Evolutionary conservation across 2,888 invertebrate species (phyloP).

Genomic region (Leptinotarsa juncta): DNA sequence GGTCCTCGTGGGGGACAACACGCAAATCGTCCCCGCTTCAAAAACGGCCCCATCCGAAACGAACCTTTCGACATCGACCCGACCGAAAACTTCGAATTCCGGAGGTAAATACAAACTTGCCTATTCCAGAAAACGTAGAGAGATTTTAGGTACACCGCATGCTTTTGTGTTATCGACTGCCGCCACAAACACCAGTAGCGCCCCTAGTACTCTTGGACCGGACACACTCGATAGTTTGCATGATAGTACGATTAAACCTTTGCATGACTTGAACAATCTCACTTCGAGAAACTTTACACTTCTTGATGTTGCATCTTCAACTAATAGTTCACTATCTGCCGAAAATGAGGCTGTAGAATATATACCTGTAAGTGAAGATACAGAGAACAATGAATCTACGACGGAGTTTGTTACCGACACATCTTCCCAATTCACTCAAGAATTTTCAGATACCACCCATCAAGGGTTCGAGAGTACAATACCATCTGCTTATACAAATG

Average conservation of each 20-base stretch:
- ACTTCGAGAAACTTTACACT: slow-evolving; percentile 52
- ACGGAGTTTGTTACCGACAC: slow-evolving; percentile 1
- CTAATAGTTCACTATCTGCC: slow-evolving; percentile 4
- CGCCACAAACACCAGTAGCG: slow-evolving; percentile 48
- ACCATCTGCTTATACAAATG: neutral
- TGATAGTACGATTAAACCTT: slow-evolving; percentile 57
- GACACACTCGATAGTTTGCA: slow-evolving; percentile 52
- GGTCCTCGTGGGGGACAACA: slow-evolving; percentile 84
- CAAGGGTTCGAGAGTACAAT: neutral
- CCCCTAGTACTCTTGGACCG: slow-evolving; percentile 55
- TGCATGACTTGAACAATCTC: slow-evolving; percentile 59
- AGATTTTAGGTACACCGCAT: slow-evolving; percentile 64
- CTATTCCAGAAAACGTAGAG: slow-evolving; percentile 78
- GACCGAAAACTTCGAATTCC: slow-evolving; percentile 71
- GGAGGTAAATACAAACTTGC: slow-evolving; percentile 69
- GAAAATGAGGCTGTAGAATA: neutral
- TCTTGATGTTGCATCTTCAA: slow-evolving; percentile 26
- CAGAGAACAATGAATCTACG: neutral
- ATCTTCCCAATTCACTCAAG: neutral
- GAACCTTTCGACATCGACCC: slow-evolving; percentile 77
- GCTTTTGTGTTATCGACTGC: slow-evolving; percentile 59
- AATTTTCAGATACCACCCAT: neutral
- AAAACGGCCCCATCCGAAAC: slow-evolving; percentile 74
- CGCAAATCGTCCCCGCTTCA: slow-evolving; percentile 76
- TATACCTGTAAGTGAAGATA: neutral